A percentile compares a stretch with the other conserved stretches of the same genome.
These are phyloP conservation scores for Sitta carolinensis DNA, from an alignment of 2,797 vertebrate genomes.

Conservation along the genomic window DNA sequence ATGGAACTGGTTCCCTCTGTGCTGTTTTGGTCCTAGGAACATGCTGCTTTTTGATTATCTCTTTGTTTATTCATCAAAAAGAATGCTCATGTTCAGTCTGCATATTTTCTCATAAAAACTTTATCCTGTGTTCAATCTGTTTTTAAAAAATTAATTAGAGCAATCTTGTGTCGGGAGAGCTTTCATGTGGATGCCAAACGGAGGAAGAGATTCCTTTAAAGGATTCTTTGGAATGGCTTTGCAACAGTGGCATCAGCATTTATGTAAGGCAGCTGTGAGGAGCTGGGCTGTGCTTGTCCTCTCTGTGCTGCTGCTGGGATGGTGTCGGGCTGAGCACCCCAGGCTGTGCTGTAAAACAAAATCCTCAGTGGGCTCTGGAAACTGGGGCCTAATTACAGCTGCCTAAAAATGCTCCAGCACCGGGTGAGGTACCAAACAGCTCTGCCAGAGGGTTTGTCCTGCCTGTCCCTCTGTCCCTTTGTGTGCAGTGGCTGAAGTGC, in stretches of 20 bases:
- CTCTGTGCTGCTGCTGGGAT: neutral
- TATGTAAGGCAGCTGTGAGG: neutral
- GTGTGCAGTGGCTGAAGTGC: neutral
- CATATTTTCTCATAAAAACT: neutral
- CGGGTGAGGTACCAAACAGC: neutral
- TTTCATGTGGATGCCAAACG: neutral
- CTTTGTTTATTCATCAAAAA: neutral
- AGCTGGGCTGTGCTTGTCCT: neutral
- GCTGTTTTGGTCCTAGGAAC: neutral
- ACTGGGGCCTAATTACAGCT: neutral
- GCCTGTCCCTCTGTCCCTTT: neutral
- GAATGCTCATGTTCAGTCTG: neutral
- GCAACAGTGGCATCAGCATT: neutral
- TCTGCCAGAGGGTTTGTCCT: neutral
- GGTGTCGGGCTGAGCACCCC: fast-evolving
- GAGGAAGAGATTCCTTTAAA: neutral
- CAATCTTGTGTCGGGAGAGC: neutral
- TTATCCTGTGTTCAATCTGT: neutral
- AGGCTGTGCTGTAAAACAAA: neutral
- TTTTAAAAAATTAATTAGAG: neutral
- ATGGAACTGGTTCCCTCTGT: neutral
- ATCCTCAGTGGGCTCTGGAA: neutral
- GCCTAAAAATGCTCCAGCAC: neutral
- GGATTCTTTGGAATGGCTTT: neutral
- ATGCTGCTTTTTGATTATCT: neutral